Conservation (phyloP, 64 coral and sea anemone genomes). For the Montipora capricornis region DNA sequence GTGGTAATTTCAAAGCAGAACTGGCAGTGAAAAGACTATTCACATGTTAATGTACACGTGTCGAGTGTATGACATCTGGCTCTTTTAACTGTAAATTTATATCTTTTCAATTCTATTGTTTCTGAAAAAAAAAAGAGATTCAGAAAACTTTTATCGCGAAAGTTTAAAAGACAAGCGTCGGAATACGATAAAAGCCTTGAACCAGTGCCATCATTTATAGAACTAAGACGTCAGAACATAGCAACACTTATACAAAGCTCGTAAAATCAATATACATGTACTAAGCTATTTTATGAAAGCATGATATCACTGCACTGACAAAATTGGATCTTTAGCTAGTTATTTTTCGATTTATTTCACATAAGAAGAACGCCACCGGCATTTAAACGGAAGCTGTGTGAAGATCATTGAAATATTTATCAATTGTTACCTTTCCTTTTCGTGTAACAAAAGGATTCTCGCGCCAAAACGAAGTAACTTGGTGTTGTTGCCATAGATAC, state of each 20-base stretch:
- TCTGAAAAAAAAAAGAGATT: neutral
- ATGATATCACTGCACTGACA: neutral
- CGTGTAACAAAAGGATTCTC: conserved; percentile 23
- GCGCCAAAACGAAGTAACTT: conserved; percentile 45
- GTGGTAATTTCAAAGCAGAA: neutral
- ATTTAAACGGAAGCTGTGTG: conserved; percentile 17
- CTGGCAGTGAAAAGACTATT: conserved; percentile 12
- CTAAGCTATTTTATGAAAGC: neutral
- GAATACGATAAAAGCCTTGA: neutral
- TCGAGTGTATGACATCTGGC: conserved; percentile 27
- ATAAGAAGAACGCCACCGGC: neutral
- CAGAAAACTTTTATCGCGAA: neutral
- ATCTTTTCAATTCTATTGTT: conserved; percentile 9
- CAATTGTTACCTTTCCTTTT: neutral
- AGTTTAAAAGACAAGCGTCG: neutral
- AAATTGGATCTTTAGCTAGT: neutral
- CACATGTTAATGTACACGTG: conserved; percentile 59
- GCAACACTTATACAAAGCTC: neutral
- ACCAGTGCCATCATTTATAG: neutral
- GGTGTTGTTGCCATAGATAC: conserved; percentile 31
- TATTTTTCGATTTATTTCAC: neutral
- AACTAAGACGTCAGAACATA: neutral
- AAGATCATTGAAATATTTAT: conserved; percentile 11
- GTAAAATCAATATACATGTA: neutral
- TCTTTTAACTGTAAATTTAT: conserved; percentile 17